Evolutionary conservation across 2,113 vertebrate species (phyloP), one percentile per base, ranked within the genome.

Genomic region (Rissa tridactyla): DNA sequence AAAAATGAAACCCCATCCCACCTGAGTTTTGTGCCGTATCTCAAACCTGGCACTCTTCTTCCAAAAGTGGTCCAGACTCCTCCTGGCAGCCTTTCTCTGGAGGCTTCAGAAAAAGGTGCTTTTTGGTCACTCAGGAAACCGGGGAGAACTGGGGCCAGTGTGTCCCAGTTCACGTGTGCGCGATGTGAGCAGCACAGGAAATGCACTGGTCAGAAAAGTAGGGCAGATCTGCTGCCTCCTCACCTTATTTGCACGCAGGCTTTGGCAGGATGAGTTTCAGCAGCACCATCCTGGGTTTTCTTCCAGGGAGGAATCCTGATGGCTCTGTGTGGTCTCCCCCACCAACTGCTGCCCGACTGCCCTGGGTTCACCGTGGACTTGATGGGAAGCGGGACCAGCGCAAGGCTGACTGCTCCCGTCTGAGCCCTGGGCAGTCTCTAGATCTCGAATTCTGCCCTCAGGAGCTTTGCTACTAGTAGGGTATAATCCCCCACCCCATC

Each of bases 141-240:
- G 6, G 29, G 25, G 71, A 6, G 82, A 65, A 46, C 54, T 60
- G 77, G 11, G 36, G 61, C 19, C 2, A 2, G 9, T 0, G 2
- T 14, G 84, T 38, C 61, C 71, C 18, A 23, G 27, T 70, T 96
- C 10, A 1, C 1, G 2, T 15, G 23, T 47, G 60, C 7, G 8
- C 1, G 3, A 27, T 54, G 32, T 26, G 58, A 87, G 70, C 65
- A 9, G 54, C 78, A 92, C 89, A 97, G 96, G 96, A 97, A 97
- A 80, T 13, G 1, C 57, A 1, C 11, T 17, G 66, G 40, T 68
- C 88, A 80, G 47, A 65, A 36, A 96, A 91, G 70, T 72, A 58
- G 92, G 73, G 62, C 91, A 86, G n/a, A 14, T 30, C 87, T 76
- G 61, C 78, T 75, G 69, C 75, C 25, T 81, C 78, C 51, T 46